Percentiles rank a stretch among this genome's conserved stretches.
Evolutionary conservation across 2,888 invertebrate genomes (phyloP).

Genomic region (Dynastes hyllus): DNA sequence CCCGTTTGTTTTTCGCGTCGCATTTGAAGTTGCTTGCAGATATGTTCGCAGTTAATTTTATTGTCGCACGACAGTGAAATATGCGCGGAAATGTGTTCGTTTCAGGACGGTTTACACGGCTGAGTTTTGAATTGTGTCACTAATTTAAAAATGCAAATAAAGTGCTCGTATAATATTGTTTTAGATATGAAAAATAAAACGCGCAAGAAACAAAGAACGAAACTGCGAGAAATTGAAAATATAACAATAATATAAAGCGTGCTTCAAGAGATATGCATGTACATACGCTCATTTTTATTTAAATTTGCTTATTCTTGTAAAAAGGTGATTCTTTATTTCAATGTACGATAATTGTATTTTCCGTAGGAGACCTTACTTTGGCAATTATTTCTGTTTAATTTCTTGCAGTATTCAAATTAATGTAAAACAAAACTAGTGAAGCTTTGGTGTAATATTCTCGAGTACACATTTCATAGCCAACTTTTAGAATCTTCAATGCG

Average conservation of each 20-base stretch:
- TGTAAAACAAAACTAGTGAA: too few relatives aligned
- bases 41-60: conserved; percentile 38
- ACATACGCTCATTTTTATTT: neutral
- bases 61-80: conserved; percentile 32
- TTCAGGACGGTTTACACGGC: neutral
- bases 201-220: neutral
- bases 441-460: too few relatives aligned
- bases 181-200: conserved; percentile 3
- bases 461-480: too few relatives aligned
- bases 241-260: too few relatives aligned
- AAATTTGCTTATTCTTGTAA: too few relatives aligned
- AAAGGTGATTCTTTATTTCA: too few relatives aligned
- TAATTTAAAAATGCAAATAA: conserved; percentile 35
- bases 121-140: conserved; percentile 4
- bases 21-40: conserved; percentile 19
- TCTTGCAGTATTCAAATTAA: too few relatives aligned
- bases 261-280: neutral
- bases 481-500: too few relatives aligned
- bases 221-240: too few relatives aligned
- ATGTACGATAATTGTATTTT: too few relatives aligned
- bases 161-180: conserved; percentile 11
- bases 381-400: too few relatives aligned
- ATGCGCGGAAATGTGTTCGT: conserved; percentile 22
- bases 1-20: conserved; percentile 4
- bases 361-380: too few relatives aligned